Percentiles rank a stretch among this genome's conserved stretches.
Evolutionary conservation across 1,140 invertebrate species (phyloP).

Genomic region (Papilio polyxenes): DNA sequence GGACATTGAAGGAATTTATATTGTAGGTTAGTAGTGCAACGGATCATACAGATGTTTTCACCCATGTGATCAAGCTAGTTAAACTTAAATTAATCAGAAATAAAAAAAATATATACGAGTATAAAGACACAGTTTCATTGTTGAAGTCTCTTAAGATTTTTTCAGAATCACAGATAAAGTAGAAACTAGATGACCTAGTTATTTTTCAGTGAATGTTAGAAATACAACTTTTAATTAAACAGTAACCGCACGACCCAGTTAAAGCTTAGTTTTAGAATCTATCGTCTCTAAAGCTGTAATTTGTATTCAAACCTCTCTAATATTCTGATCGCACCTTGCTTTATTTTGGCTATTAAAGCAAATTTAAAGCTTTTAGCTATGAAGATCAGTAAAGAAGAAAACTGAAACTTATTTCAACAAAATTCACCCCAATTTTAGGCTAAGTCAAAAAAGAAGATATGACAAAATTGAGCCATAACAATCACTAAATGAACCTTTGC

Average conservation of each 20-base stretch:
- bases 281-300: conserved; percentile 16
- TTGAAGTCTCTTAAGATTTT: no score
- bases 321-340: not conserved
- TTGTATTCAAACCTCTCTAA: not conserved
- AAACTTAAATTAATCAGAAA: no score
- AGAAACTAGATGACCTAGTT: not conserved
- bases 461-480: not conserved
- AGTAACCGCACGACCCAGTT: conserved; percentile 9
- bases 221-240: conserved; percentile 1
- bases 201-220: not conserved
- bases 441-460: no score
- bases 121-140: not conserved
- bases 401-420: not conserved
- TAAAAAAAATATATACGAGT: no score
- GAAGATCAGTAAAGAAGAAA: not conserved
- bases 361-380: not conserved
- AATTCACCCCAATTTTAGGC: not conserved
- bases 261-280: not conserved
- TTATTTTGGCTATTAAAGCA: not conserved
- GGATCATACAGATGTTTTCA: not conserved
- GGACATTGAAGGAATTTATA: no score
- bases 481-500: not conserved
- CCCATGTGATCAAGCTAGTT: no score
- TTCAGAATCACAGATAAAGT: not conserved
- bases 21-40: no score